Base-by-base conservation (phyloP, 2,797 vertebrate species). In the Pagetopsis macropterus region DNA sequence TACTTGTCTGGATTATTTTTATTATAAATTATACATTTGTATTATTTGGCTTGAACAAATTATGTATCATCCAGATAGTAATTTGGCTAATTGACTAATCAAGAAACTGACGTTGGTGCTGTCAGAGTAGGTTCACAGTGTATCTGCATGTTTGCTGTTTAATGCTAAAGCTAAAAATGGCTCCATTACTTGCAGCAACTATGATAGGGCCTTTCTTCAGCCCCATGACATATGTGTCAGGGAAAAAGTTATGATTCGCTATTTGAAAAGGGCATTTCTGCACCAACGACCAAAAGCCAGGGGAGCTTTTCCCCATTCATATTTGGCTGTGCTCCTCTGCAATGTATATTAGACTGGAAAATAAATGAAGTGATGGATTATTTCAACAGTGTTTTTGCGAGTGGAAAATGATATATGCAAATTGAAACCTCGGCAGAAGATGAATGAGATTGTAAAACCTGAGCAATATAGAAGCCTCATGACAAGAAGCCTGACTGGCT, bases 361-460 rank as follows among this genome's bases (percentile, higher is more conserved):
- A 87, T 84, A 72, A 81, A 90, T 88, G 78, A 89, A 76, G 64
- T 82, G 80, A 90, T 83, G 71, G 80, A 89, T 88, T 84, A 78
- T 87, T 78, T 19, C 46, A 73, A 51, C 63, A n/a, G 55, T 58
- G 55, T 68, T 83, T 84, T 66, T 78, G 62, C 40, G 7, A 75
- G 67, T 63, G 74, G 72, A 84, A 84, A 85, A 87, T 86, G 68
- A 85, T 84, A 58, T 74, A 87, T 87, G 82, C 79, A 90, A 91
- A 91, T 84, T 50, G 54, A 87, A 81, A 65, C 44, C 41, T 67
- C 19, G 1, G 55, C 78, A 66, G 72, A 88, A 90, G 89, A 91
- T 86, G 65, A 86, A 91, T 87, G 83, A 64, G 45, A 73, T 45
- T 76, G 68, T 76, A 80, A 87, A 82, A 61, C 40, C 40, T n/a